phyloP scores from a whole-genome alignment of 2,888 invertebrate species.

The Melanotus villosus region DNA sequence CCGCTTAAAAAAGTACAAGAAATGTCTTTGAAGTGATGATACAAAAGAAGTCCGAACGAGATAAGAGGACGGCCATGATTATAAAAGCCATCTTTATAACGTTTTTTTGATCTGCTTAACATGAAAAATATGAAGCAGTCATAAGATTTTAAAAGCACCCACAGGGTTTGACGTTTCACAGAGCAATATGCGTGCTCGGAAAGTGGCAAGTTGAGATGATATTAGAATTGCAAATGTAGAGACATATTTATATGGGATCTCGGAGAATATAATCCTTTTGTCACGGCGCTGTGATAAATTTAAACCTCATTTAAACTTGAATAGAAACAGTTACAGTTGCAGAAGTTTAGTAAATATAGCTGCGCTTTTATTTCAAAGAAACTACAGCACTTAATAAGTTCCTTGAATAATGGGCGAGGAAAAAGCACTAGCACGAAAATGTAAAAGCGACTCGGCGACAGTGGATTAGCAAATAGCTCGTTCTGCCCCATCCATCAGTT shows the following conservation, averaged over 20 bases:
- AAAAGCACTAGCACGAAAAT: slow-evolving; percentile 34
- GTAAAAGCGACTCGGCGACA: slow-evolving; percentile 41
- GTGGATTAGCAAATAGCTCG: slow-evolving; percentile 46
- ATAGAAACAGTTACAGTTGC: slow-evolving; percentile 51
- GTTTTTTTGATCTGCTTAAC: slow-evolving; percentile 51
- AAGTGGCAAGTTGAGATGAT: slow-evolving; percentile 56
- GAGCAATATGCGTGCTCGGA: slow-evolving; percentile 58
- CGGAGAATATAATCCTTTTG: slow-evolving; percentile 55
- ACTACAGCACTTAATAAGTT: slow-evolving; percentile 50
- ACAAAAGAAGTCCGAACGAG: slow-evolving; percentile 7
- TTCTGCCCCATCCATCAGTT: slow-evolving; percentile 45
- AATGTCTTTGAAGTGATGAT: background rate
- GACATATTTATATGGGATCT: slow-evolving; percentile 55
- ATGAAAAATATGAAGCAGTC: slow-evolving; percentile 58
- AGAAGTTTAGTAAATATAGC: slow-evolving; percentile 52
- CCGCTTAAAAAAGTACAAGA: slow-evolving; percentile 4
- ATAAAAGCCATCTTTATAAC: slow-evolving; percentile 35
- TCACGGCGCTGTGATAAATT: slow-evolving; percentile 54
- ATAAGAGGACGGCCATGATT: slow-evolving; percentile 30
- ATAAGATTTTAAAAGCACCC: slow-evolving; percentile 59
- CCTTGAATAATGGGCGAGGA: slow-evolving; percentile 37
- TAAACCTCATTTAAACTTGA: slow-evolving; percentile 56
- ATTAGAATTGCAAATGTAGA: slow-evolving; percentile 62
- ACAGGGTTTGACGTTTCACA: slow-evolving; percentile 54
- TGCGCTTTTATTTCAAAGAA: slow-evolving; percentile 49